A percentile compares a stretch with the other conserved stretches of the same genome.
Conservation (phyloP, 53 echinoderm and acorn worm genomes). For the Mesocentrotus franciscanus region DNA sequence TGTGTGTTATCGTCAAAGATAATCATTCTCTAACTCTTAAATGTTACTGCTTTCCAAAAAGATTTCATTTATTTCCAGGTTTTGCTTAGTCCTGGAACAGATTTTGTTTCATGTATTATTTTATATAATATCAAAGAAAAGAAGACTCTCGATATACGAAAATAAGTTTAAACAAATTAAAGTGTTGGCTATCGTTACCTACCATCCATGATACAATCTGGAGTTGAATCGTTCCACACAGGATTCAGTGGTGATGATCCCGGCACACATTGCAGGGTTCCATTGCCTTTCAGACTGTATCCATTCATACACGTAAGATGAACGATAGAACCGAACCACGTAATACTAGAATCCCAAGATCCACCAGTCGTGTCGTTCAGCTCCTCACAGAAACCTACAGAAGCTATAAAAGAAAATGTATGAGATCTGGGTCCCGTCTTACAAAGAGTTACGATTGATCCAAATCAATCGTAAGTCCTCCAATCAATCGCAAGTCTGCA, state of each 20-base stretch:
- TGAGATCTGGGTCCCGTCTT: no score
- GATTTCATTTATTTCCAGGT: no score
- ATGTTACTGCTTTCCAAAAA: no score
- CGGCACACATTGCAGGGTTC: background rate
- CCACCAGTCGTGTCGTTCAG: background rate
- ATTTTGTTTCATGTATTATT: no score
- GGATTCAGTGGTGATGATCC: background rate
- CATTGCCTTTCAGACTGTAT: background rate
- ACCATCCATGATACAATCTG: background rate
- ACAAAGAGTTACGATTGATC: no score
- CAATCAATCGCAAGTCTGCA: no score
- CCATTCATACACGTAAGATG: slow-evolving; percentile 3
- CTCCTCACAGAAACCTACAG: background rate
- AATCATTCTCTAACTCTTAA: no score
- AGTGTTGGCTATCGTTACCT: background rate
- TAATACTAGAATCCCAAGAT: background rate
- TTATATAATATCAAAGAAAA: no score
- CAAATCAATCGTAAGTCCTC: no score
- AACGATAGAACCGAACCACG: slow-evolving; percentile 3
- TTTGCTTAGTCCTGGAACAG: no score
- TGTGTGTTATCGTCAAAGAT: no score
- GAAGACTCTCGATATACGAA: background rate
- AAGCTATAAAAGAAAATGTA: background rate
- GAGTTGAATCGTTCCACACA: background rate
- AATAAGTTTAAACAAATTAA: background rate